Base-by-base conservation (phyloP, 1,140 invertebrate genomes). In the Wasmannia auropunctata region DNA sequence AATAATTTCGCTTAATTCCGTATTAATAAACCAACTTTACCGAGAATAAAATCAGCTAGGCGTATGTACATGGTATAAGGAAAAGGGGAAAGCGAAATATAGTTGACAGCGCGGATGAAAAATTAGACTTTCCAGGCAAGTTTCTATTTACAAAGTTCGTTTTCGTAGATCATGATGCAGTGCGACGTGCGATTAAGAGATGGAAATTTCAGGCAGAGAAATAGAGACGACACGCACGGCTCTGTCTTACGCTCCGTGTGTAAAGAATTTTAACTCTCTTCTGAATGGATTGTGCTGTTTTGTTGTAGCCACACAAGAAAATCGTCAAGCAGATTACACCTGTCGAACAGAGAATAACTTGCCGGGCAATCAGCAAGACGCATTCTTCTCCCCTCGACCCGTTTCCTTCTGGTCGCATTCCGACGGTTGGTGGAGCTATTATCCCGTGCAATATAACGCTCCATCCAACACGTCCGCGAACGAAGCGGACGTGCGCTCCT, bases 261-360 rank as follows among this genome's bases (percentile, higher is more conserved):
- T 77, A 65, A 89, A 62, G 67, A 90, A 89, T 92, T 91, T 88
- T 92, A 81, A 0, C 80, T 90, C 75, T 63, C 51, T 90, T 93
- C 85, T 94, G 94, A 93, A 94, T 94, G 91, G 87, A 93, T 93
- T 94, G 88, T 95, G 94, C 93, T 95, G 93, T 95, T 93, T n/a
- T 95, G 94, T 95, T 95, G 92, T 95, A 95, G 94, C 93, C 89
- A 93, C 90, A 90, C 94, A 93, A 95, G 94, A 95, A 92, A 93
- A 93, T 94, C 92, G 91, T 91, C 93, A 94, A 94, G 92, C 93
- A 92, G 93, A 94, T 94, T 93, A 92, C 92, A 90, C 91, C 93
- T 92, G 90, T 91, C 92, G 90, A 93, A 93, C 91, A 84, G 92
- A 93, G 91, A 95, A 90, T 95, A 93, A 88, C 91, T 89, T 93